Conservation (phyloP, 2,797 vertebrate species). For the Australoheros facetus region DNA sequence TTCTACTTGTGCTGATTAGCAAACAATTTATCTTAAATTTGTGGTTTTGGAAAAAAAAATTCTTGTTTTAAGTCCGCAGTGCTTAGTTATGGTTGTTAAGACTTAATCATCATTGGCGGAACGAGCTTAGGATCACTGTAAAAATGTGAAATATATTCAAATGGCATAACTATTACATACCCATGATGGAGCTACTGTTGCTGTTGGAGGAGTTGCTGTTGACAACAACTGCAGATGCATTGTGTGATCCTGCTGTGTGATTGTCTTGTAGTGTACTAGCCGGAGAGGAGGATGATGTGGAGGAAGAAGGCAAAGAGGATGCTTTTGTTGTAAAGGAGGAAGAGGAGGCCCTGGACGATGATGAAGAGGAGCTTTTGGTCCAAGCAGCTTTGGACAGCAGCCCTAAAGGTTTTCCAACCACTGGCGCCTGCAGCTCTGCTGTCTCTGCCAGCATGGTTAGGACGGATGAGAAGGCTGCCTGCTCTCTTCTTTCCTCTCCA, state of each 20-base stretch:
- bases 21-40: neutral
- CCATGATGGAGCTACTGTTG: conserved; percentile 74
- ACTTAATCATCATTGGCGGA: neutral
- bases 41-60: neutral
- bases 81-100: neutral
- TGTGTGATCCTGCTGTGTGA: conserved; percentile 74
- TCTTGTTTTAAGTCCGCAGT: neutral
- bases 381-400: conserved; percentile 76
- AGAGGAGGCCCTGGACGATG: conserved; percentile 47
- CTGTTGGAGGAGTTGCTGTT: conserved; percentile 65
- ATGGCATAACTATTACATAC: conserved; percentile 68
- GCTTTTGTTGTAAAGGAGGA: conserved; percentile 54
- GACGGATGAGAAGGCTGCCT: conserved; percentile 71
- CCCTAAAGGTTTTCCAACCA: conserved; percentile 61
- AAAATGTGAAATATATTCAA: neutral
- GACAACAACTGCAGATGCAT: conserved; percentile 66
- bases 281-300: conserved; percentile 53
- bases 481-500: conserved; percentile 54
- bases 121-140: neutral
- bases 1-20: neutral
- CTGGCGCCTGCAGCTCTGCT: conserved; percentile 63
- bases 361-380: conserved; percentile 64
- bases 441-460: conserved; percentile 71
- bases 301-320: conserved; percentile 37
- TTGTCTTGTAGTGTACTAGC: conserved; percentile 75